Evolutionary conservation across 1,140 invertebrate genomes (phyloP).

Genomic region (Diprion similis): DNA sequence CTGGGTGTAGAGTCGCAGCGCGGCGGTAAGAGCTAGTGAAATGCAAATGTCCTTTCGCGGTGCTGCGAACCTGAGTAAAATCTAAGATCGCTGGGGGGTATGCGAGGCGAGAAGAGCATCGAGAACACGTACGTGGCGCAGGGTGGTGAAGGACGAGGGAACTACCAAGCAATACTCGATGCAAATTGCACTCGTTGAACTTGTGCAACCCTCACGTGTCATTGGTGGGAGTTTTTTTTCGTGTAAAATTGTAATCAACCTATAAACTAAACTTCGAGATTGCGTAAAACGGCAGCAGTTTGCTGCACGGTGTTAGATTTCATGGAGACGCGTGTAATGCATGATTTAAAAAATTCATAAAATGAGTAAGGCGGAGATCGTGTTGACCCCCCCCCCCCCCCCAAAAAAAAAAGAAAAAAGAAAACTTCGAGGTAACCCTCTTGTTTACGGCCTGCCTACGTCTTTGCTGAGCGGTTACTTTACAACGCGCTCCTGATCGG

Average conservation of each 20-base stretch:
- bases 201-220: no score
- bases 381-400: no score
- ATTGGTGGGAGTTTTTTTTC: no score
- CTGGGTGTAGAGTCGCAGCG: background rate
- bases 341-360: background rate
- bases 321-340: background rate
- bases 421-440: background rate
- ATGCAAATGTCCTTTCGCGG: background rate
- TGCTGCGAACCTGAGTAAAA: background rate
- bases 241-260: no score
- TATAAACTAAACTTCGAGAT: no score
- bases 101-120: background rate
- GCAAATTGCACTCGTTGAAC: background rate
- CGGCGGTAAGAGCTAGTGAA: background rate
- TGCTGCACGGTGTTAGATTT: background rate
- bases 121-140: background rate
- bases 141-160: background rate
- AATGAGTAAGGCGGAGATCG: background rate
- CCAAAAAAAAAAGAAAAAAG: background rate
- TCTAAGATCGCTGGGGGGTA: background rate
- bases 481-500: background rate
- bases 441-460: slow-evolving; percentile 4
- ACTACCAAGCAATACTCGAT: background rate
- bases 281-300: background rate
- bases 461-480: slow-evolving; percentile 5